Percentiles rank a stretch among this genome's conserved stretches.
These are phyloP conservation scores for Bubo blakistoni DNA, from an alignment of 2,113 vertebrate genomes.

Conservation along the genomic window DNA sequence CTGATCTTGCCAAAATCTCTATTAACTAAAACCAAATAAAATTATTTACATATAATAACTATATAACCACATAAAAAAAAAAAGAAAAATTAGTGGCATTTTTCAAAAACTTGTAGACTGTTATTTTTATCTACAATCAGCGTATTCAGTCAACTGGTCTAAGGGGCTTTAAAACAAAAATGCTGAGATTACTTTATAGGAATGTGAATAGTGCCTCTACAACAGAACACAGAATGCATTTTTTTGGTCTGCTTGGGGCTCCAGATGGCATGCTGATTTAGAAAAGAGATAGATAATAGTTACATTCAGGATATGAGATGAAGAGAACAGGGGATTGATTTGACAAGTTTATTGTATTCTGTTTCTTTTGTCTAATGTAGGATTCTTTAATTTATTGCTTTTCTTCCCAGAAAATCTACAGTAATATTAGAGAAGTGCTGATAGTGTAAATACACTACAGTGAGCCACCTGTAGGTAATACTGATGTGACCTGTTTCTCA, in stretches of 20 bases:
- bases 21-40: not conserved
- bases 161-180: not conserved
- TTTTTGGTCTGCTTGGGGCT: not conserved
- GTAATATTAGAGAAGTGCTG: constrained; percentile 46
- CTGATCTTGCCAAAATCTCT: not conserved
- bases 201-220: not conserved
- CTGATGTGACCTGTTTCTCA: constrained; percentile 55
- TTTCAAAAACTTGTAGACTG: not conserved
- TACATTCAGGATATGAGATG: constrained; percentile 26
- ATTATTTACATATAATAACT: not conserved
- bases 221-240: not conserved
- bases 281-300: constrained; percentile 20
- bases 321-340: constrained; percentile 11
- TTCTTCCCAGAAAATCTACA: not conserved
- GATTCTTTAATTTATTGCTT: constrained; percentile 49
- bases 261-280: constrained; percentile 16
- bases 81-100: not conserved
- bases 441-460: constrained; percentile 27
- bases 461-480: constrained; percentile 40
- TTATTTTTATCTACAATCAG: not conserved
- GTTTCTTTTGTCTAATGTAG: constrained; percentile 27
- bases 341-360: constrained; percentile 35
- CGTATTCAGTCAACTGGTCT: not conserved
- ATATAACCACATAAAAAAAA: not conserved
- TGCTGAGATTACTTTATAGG: not conserved